Evolutionary conservation across 2,113 vertebrate genomes (phyloP), one percentile per base, ranked within the genome.

Genomic region (Sceloporus undulatus): DNA sequence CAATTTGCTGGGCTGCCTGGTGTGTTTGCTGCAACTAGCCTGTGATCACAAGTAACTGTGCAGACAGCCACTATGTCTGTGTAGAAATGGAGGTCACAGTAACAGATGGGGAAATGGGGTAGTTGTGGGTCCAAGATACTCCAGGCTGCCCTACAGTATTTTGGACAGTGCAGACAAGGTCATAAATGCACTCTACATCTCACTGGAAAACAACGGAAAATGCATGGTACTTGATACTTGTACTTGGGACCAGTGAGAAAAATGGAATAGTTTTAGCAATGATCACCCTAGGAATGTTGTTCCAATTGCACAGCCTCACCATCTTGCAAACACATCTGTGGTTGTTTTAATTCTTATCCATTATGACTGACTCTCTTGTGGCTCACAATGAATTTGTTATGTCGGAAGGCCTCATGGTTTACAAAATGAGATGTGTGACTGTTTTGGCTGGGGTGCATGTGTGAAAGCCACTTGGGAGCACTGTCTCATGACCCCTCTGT

Each of bases 391-490:
- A 71, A 79, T 79, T 42, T 42, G 66, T 84, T 42, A 71, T 79
- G 82, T 71, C 23, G 25, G 65, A 75, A 59, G 71, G 52, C 75
- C 52, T 40, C n/a, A 75, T 75, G 84, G 75, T 84, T 27, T 87
- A 89, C 21, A n/a, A 29, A 18, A 0, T 0, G 18, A 79, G 0
- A 21, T 6, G 65, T 0, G 2, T 29, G 62, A 74, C 59, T 14
- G 16, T 0, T 56, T 56, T 68, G n/a, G 75, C 9, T 0, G 1
- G 3, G 3, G 19, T 5, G 5, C 0, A 18, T 29, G 25, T 70
- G 81, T 70, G 74, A 78, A 71, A 5, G 74, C 62, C 5, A 0
- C 8, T 6, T 7, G 0, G 1, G 40, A 48, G 77, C 16, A 54
- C 77, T 0, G 4, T 87, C 34, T 42, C 62, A 13, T 0, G 16